phyloP scores from a whole-genome alignment of 2,797 vertebrate species.

The Crocodylus rhombifer region DNA sequence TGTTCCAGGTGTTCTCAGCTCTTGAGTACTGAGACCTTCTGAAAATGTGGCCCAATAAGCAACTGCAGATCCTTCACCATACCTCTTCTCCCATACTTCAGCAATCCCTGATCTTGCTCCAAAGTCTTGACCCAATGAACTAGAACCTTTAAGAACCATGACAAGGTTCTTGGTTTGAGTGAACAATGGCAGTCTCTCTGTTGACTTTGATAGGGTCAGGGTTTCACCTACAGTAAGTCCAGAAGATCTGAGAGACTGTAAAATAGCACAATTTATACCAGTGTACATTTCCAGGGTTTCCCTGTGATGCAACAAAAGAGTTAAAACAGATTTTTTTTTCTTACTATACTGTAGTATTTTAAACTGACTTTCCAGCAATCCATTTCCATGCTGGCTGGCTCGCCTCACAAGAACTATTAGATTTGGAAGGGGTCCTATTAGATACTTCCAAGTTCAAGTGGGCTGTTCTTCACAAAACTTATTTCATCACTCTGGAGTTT shows the following conservation, averaged over 20 bases:
- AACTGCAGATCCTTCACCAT: background rate
- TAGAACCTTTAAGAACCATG: background rate
- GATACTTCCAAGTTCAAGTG: background rate
- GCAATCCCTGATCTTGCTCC: background rate
- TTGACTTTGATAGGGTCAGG: background rate
- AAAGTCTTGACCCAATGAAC: background rate
- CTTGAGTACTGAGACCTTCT: background rate
- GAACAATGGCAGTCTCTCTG: background rate
- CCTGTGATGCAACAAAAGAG: background rate
- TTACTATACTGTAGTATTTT: background rate
- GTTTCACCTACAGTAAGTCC: background rate
- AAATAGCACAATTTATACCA: background rate
- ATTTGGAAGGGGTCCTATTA: background rate
- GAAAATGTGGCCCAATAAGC: background rate
- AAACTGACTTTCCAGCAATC: background rate
- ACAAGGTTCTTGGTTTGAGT: background rate
- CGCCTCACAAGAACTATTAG: background rate
- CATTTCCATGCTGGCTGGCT: background rate
- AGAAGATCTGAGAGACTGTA: background rate
- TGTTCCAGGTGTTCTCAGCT: background rate
- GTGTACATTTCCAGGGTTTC: background rate
- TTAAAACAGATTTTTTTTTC: background rate
- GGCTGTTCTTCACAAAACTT: background rate
- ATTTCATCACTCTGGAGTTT: background rate
- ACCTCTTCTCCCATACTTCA: background rate